Conservation (phyloP, 2,113 vertebrate genomes). For the Trichomycterus rosablanca region DNA sequence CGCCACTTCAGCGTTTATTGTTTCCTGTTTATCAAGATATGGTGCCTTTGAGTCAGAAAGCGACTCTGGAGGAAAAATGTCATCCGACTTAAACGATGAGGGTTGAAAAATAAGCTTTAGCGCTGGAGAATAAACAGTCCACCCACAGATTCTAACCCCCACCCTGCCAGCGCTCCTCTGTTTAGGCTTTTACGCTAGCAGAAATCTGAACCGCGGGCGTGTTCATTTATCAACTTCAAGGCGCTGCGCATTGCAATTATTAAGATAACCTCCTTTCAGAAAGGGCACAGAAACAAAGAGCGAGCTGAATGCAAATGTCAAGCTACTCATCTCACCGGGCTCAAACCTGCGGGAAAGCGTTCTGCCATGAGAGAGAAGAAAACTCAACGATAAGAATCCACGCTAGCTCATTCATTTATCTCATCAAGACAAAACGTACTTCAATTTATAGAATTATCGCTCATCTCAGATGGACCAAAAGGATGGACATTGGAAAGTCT, state of each 20-base stretch:
- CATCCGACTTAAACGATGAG: conserved; percentile 26
- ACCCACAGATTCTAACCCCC: conserved; percentile 21
- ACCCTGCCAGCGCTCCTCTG: conserved; percentile 29
- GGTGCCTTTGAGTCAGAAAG: conserved; percentile 33
- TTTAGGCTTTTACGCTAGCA: conserved; percentile 40
- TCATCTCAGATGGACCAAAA: too few species aligned
- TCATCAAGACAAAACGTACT: too few species aligned
- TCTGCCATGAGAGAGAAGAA: background rate
- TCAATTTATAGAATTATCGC: too few species aligned
- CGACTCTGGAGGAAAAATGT: conserved; percentile 30
- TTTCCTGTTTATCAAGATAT: conserved; percentile 47
- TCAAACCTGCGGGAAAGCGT: background rate
- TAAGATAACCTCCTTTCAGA: conserved; percentile 40
- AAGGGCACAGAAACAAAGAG: conserved; percentile 21
- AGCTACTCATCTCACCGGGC: background rate
- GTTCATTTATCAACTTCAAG: conserved; percentile 42
- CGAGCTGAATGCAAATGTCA: conserved; percentile 2
- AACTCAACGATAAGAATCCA: background rate
- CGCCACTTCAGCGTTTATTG: conserved; percentile 41
- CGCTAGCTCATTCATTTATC: too few species aligned
- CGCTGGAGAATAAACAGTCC: conserved; percentile 35
- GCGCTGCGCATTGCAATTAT: conserved; percentile 18
- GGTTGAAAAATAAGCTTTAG: conserved; percentile 45
- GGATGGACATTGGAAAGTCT: too few species aligned
- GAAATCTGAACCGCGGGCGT: conserved; percentile 33